Base-by-base conservation (phyloP, 2,888 invertebrate genomes). In the Endotricha flammealis region DNA sequence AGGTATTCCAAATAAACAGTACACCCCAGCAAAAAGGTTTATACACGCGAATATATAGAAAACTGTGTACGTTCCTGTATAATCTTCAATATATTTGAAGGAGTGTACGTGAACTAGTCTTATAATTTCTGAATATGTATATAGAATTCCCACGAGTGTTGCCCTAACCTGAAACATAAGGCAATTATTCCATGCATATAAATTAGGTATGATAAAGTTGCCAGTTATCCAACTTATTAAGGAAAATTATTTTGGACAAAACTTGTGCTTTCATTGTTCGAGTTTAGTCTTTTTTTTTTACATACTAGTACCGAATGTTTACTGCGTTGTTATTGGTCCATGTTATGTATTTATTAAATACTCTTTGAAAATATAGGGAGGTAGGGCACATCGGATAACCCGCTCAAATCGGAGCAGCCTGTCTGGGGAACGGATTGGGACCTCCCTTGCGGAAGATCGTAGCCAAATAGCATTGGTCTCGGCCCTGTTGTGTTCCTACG, bases 21-120 rank as follows among this genome's bases (percentile, higher is more conserved):
- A 83, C 42, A 82, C 73, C 1, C 66, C 73, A 0, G 72, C 80
- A 37, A 65, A 70, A 24, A 83, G 40, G 58, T 80, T 82, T 11
- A 82, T 43, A 37, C 66, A 41, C 0, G 79, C 68, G 35, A 76
- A 85, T 44, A 82, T 57, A 41, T 80, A 82, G 29, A 79, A 62
- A 5, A 74, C 41, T 0, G 72, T 68, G 41, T 79, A 76, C 0
- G 75, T 43, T 1, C 83, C 82, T 23, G 80, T 48, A 46, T 68
- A 63, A 8, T 72, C 61, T 47, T 81, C 80, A 4, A 82, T 46
- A 42, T 73, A 73, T 39, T 62, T 48, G 57, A 73, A 72, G 16
- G 73, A 64, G 43, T 75, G 69, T 42, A 76, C 50, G 44, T 81
- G 83, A 0, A 48, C 23, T 0, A 85, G 53, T 38, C 68, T 73